Evolutionary conservation across 2,113 vertebrate species (phyloP).

Genomic region (Ellobius talpinus): DNA sequence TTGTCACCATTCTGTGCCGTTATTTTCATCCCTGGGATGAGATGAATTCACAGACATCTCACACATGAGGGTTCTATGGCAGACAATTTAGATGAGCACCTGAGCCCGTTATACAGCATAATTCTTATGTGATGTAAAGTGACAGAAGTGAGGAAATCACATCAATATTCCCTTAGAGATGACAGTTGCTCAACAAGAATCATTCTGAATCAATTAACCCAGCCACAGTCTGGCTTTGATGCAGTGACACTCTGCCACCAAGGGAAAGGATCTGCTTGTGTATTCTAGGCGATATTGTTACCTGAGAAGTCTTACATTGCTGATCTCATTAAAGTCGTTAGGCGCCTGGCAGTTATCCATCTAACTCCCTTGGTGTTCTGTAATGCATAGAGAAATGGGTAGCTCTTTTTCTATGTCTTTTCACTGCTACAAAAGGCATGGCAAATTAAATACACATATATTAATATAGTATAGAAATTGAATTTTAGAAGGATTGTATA

Average conservation of each 20-base stretch:
- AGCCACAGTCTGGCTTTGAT: conserved; percentile 68
- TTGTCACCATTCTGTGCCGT: conserved; percentile 57
- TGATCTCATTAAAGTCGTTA: conserved; percentile 80
- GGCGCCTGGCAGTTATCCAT: conserved; percentile 72
- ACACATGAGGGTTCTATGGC: conserved; percentile 76
- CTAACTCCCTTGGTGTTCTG: background rate
- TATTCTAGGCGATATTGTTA: conserved; percentile 71
- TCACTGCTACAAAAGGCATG: background rate
- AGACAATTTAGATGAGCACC: conserved; percentile 77
- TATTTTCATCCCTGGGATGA: conserved; percentile 74
- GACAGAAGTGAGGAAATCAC: conserved; percentile 81
- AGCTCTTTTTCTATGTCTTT: conserved; percentile 14
- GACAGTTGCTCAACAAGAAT: conserved; percentile 83
- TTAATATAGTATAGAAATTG: conserved; percentile 18
- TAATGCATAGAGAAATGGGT: background rate
- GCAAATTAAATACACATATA: conserved; percentile 30
- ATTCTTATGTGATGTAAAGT: conserved; percentile 83
- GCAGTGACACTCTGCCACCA: conserved; percentile 74
- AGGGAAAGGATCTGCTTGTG: conserved; percentile 59
- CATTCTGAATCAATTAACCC: conserved; percentile 82
- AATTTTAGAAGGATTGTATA: background rate
- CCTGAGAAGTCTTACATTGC: conserved; percentile 73
- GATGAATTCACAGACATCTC: conserved; percentile 78
- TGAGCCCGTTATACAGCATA: conserved; percentile 83
- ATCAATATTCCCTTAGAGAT: conserved; percentile 82